These are phyloP conservation scores for Drosophila ironensis DNA, from an alignment of 1,140 invertebrate species.

Conservation along the genomic window DNA sequence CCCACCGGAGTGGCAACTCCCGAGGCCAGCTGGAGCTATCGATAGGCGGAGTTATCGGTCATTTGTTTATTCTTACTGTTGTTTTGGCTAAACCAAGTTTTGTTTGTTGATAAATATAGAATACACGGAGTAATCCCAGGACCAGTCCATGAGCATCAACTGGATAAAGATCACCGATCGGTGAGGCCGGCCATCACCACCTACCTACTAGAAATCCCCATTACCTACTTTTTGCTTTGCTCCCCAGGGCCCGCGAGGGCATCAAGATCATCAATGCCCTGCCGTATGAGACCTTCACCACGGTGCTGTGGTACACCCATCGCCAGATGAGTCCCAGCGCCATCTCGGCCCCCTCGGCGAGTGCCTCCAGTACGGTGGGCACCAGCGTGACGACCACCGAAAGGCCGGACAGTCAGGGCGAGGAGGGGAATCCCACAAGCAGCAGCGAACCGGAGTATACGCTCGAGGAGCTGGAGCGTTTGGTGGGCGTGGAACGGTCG, in stretches of 20 bases:
- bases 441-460: constrained; percentile 67
- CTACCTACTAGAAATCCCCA: background rate
- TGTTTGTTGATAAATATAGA: constrained; percentile 1
- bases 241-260: constrained; percentile 74
- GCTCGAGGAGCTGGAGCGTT: constrained; percentile 71
- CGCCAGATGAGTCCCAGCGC: constrained; percentile 73
- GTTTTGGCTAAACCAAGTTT: constrained; percentile 2
- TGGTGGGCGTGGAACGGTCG: constrained; percentile 70
- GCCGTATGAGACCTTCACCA: constrained; percentile 77
- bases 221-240: background rate
- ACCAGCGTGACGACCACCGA: constrained; percentile 64
- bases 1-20: constrained; percentile 8
- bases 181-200: constrained; percentile 15
- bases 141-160: constrained; percentile 67
- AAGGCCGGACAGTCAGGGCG: constrained; percentile 34
- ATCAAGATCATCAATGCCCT: constrained; percentile 81
- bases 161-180: constrained; percentile 82
- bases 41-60: constrained; percentile 5
- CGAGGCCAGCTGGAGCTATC: background rate
- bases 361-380: constrained; percentile 36
- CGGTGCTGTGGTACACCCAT: constrained; percentile 77
- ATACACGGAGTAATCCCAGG: background rate
- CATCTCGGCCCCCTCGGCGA: background rate
- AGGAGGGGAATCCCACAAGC: constrained; percentile 40
- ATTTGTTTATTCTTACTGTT: constrained; percentile 9